Base-by-base conservation (phyloP, 2,797 vertebrate genomes). In the Lerista edwardsae region DNA sequence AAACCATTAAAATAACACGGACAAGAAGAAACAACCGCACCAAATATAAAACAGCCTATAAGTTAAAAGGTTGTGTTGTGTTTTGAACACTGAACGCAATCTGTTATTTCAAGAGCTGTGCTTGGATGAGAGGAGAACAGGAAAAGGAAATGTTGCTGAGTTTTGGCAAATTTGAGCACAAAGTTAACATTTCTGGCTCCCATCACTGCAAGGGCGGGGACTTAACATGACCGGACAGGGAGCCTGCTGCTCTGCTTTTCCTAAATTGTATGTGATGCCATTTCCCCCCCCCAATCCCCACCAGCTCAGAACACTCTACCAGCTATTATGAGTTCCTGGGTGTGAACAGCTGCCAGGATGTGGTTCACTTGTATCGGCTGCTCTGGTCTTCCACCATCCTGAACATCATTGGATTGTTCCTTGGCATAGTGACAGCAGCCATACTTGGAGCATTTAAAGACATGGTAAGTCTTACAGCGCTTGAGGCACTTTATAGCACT, bases 381-480 rank as follows among this genome's bases (percentile, higher is more conserved):
- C 95, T 99, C 82, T 99, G 98, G 98, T 94, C 97, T 80, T 97
- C 97, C 0, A 97, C 98, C 4, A 95, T 96, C 65, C 96, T 99
- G 79, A 99, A 99, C 3, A 94, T 98, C 62, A 72, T 98, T 0
- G 95, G 96, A 2, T 81, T 98, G 91, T 97, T 98, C 85, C 94
- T 98, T 93, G 98, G 98, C 44, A 98, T 98, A 84, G 89, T 98
- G 93, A 96, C 97, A 0, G 97, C 98, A 0, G 98, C 98, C 23
- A 94, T 99, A 83, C 97, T 99, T 12, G 98, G 98, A 79, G 98
- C 98, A 0, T 98, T 98, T 94, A 99, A 98, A 95, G 98, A 99
- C 84, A 93, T 95, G 94, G 96, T 97, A 91, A 93, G 95, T 90
- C 65, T 89, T 75, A 23, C 7, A 21, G 64, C 27, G 31, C 27